Evolutionary conservation across 1,140 invertebrate species (phyloP), one percentile per base, ranked within the genome.

Genomic region (Rhizoglyphus robini): DNA sequence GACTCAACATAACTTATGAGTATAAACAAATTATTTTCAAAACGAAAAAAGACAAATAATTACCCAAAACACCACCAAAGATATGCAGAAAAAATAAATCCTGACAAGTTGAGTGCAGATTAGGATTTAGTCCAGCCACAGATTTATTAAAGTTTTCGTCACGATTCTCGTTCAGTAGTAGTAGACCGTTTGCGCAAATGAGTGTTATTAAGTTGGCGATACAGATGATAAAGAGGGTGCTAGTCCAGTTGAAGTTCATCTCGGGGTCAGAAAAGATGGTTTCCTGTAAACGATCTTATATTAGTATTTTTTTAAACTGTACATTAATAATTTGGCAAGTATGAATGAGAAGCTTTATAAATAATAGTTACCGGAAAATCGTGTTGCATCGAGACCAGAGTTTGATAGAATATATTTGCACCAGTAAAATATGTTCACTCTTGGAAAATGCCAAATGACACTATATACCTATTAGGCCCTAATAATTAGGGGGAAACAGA

Each of bases 381-480:
- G 23, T 25, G 23, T 32, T 54, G 8, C 8, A 32, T 54, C 15
- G 8, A 8, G 15, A 54, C 51, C 51, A 54, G 23, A 25, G 51
- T 15, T 32, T 89, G 84, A 74, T 86, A 89, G n/a, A n/a, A 61
- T 86, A 79, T 47, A 94, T 73, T 71, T 89, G 84, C 27, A 95
- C 83, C 27, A 95, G 81, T n/a, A 79, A 73, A 27, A 95, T 81
- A 73, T 96, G 90, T 74, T 94, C 90, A 70, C 87, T 84, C 76
- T 93, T 94, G 3, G 83, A 83, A 76, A 95, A 92, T 72, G 13
- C 88, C 88, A 79, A 90, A 90, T 29, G 90, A 75, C 69, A 83
- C 81, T 32, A 91, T 83, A 71, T 88, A 92, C 70, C 77, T 46
- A 23, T 15, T 15, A 46, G 41, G 41, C 15, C n/a, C n/a, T n/a